Evolutionary conservation across 2,888 invertebrate genomes (phyloP).

Genomic region (Noctua pronuba): DNA sequence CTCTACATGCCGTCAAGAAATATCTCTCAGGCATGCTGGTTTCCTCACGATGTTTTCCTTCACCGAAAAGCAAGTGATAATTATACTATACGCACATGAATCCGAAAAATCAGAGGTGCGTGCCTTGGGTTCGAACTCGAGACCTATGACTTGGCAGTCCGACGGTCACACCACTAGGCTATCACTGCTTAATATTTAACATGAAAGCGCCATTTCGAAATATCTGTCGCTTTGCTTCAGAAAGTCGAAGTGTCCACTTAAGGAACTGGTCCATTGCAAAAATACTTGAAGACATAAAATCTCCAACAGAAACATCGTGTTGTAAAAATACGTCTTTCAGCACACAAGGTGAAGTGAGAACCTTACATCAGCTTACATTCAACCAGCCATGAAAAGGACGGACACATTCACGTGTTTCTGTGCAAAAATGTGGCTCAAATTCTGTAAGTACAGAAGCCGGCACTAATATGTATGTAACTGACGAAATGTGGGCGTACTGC

Average conservation of each 20-base stretch:
- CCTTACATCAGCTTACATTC: slow-evolving; percentile 58
- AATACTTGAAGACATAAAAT: slow-evolving; percentile 21
- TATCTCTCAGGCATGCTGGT: no score
- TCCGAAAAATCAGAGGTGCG: no score
- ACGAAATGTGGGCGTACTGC: background rate
- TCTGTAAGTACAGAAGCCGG: slow-evolving; percentile 37
- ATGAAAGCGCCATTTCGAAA: slow-evolving; percentile 8
- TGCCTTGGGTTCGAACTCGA: no score
- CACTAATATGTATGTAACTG: background rate
- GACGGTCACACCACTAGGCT: no score
- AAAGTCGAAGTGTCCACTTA: background rate
- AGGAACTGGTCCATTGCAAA: slow-evolving; percentile 4
- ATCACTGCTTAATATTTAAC: no score
- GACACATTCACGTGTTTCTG: slow-evolving; percentile 50
- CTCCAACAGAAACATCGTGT: slow-evolving; percentile 19
- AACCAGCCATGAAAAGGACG: slow-evolving; percentile 48
- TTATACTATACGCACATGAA: no score
- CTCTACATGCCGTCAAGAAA: no score
- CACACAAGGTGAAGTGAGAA: slow-evolving; percentile 24
- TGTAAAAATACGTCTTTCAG: slow-evolving; percentile 42
- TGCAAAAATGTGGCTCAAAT: slow-evolving; percentile 59
- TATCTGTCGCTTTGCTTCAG: background rate
- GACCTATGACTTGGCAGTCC: no score
- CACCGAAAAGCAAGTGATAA: no score
- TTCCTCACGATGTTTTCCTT: no score